These are phyloP conservation scores for Anastrepha ludens DNA, from an alignment of 1,140 invertebrate genomes.

Conservation along the genomic window DNA sequence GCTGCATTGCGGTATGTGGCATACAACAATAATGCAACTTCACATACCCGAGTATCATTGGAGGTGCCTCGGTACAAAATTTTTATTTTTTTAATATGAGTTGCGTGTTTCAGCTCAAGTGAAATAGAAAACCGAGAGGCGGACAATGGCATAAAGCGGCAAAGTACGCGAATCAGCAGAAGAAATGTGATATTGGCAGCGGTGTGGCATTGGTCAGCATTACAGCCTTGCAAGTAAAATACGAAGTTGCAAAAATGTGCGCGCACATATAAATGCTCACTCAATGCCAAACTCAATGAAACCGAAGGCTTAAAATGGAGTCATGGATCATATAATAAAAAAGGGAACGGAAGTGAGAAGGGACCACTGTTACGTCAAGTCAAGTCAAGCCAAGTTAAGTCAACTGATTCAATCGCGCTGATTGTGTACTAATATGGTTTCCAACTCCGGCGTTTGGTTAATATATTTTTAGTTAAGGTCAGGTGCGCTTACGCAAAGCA, in stretches of 20 bases:
- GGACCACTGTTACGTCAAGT: not conserved
- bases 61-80: not conserved
- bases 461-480: not conserved
- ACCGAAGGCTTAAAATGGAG: not conserved
- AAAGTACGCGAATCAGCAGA: not conserved
- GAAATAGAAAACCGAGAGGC: not conserved
- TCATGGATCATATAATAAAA: not conserved
- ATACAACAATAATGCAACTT: not conserved
- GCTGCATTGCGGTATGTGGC: conserved; percentile 7
- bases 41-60: not conserved
- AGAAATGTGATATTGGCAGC: conserved; percentile 5
- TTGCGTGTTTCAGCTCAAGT: not conserved
- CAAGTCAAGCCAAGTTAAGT: not conserved
- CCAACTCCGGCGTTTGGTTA: not conserved
- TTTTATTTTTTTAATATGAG: not conserved
- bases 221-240: not conserved
- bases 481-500: too few species aligned
- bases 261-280: not conserved
- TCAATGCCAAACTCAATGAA: not conserved
- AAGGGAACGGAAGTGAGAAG: not conserved
- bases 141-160: not conserved
- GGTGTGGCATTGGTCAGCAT: not conserved
- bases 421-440: conserved; percentile 12
- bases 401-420: not conserved
- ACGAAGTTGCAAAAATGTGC: not conserved